Conservation (phyloP, 2,113 vertebrate species). For the Catharus bicknelli region DNA sequence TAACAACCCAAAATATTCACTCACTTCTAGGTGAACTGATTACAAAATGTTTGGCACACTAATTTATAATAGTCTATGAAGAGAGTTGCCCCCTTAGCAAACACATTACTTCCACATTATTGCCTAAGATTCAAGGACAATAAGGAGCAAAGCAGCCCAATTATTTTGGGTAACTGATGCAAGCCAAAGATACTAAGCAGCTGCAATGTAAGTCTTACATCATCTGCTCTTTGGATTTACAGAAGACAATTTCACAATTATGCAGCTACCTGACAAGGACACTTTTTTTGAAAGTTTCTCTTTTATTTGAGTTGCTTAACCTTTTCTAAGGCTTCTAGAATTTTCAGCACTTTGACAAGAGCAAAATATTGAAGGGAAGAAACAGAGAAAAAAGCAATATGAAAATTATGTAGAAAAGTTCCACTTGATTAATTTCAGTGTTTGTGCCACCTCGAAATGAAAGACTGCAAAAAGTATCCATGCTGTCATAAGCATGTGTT, state of each 20-base stretch:
- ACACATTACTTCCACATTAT: not conserved
- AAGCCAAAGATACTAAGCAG: not conserved
- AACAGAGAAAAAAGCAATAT: not conserved
- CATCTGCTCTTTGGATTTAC: not conserved
- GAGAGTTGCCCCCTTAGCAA: not conserved
- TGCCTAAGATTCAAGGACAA: not conserved
- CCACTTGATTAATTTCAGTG: not conserved
- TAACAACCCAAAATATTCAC: not conserved
- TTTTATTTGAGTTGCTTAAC: not conserved
- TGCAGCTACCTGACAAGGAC: not conserved
- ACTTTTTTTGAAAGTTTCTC: not conserved
- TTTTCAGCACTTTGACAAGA: not conserved
- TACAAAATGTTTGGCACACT: not conserved
- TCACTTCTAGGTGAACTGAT: not conserved
- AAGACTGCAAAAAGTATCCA: not conserved
- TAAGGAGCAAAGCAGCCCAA: not conserved
- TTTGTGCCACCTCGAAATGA: not conserved
- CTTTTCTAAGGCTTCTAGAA: not conserved
- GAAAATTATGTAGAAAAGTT: not conserved
- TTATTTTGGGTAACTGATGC: not conserved
- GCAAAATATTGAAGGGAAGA: not conserved
- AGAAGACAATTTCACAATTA: not conserved
- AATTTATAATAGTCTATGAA: not conserved
- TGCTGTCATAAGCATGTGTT: not conserved
- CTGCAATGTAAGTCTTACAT: not conserved